Percentiles rank a stretch among this genome's conserved stretches.
These are phyloP conservation scores for Pyrgilauda ruficollis DNA, from an alignment of 2,113 vertebrate species.

Conservation along the genomic window DNA sequence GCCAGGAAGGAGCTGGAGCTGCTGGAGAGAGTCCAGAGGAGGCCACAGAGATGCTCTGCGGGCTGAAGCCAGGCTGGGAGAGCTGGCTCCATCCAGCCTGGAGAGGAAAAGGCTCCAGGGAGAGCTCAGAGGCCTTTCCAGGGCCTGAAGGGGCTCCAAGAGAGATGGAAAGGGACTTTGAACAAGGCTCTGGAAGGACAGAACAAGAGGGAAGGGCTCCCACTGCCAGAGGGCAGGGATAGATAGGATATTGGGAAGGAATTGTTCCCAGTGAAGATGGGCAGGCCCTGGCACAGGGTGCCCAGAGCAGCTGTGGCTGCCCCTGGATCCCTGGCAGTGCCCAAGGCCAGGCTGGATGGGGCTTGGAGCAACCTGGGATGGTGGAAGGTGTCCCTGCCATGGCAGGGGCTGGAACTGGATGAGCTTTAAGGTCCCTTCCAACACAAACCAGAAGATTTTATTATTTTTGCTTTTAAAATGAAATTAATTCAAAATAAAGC, in stretches of 20 bases:
- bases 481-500: rapidly evolving
- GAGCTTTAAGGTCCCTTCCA: not conserved
- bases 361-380: rapidly evolving
- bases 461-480: not conserved
- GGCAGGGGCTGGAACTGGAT: not conserved
- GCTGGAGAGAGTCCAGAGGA: not conserved
- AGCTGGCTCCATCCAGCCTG: not conserved
- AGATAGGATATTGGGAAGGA: not conserved
- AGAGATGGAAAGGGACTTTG: not conserved
- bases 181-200: not conserved
- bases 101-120: not conserved
- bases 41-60: rapidly evolving
- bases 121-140: not conserved
- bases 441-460: not conserved
- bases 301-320: not conserved
- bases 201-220: not conserved
- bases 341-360: rapidly evolving
- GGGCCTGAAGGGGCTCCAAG: not conserved
- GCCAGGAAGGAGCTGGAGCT: not conserved
- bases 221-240: not conserved
- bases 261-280: rapidly evolving
- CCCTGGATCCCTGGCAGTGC: not conserved
- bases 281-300: not conserved
- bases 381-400: not conserved
- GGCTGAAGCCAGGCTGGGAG: not conserved